phyloP scores from a whole-genome alignment of 2,888 invertebrate genomes.

The Neoscelio sp. region DNA sequence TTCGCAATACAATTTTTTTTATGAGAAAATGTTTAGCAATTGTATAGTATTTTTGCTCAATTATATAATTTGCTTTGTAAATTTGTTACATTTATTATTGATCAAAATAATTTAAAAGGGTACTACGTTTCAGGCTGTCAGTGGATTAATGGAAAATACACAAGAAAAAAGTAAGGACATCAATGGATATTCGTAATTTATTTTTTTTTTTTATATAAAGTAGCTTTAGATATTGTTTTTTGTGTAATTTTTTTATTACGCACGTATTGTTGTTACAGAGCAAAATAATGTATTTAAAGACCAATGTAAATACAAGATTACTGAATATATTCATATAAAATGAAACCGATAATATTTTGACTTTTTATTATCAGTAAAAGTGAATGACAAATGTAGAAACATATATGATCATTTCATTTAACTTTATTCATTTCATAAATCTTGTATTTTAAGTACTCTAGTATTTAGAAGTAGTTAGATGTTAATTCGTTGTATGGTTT shows the following conservation, averaged over 20 bases:
- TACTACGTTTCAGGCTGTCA: constrained; percentile 91
- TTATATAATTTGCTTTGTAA: constrained; percentile 13
- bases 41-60: constrained; percentile 16
- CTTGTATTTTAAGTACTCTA: constrained; percentile 46
- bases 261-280: constrained; percentile 36
- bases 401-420: not conserved
- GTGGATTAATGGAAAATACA: constrained; percentile 90
- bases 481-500: constrained; percentile 46
- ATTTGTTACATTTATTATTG: no score
- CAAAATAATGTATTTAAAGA: constrained; percentile 19
- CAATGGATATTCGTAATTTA: constrained; percentile 81
- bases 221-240: constrained; percentile 50
- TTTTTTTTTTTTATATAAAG: constrained; percentile 57
- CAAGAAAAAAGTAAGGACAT: constrained; percentile 90
- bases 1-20: not conserved
- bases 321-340: not conserved
- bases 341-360: no score
- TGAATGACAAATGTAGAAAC: not conserved
- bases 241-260: constrained; percentile 43
- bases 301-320: constrained; percentile 45
- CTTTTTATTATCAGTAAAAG: not conserved
- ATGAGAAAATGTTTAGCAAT: not conserved
- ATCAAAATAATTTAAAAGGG: no score
- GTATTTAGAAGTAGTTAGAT: constrained; percentile 48
- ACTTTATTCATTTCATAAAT: constrained; percentile 29